Evolutionary conservation across 2,113 vertebrate species (phyloP).

Genomic region (Loxodonta africana): DNA sequence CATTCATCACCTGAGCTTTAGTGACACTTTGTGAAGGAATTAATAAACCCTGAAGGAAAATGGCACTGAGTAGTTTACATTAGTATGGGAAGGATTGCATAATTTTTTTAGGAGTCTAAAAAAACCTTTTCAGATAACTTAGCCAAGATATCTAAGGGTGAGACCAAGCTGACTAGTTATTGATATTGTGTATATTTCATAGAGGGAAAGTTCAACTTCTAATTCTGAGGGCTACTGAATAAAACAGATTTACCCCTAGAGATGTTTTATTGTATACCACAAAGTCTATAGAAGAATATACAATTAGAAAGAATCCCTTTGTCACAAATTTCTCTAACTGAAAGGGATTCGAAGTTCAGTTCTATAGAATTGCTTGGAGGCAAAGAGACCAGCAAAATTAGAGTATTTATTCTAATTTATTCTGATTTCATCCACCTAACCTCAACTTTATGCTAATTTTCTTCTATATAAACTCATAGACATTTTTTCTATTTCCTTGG

Average conservation of each 20-base stretch:
- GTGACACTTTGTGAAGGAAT: neutral
- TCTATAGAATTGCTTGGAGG: slow-evolving; percentile 70
- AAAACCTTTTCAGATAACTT: slow-evolving; percentile 16
- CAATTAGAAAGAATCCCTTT: slow-evolving; percentile 24
- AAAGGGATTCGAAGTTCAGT: slow-evolving; percentile 70
- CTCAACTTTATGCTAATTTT: slow-evolving; percentile 74
- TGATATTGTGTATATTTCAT: neutral
- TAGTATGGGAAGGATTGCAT: neutral
- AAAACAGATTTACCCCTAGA: slow-evolving; percentile 42
- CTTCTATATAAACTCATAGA: slow-evolving; percentile 53
- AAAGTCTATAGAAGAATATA: slow-evolving; percentile 17
- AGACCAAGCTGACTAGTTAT: slow-evolving; percentile 8
- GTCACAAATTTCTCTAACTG: slow-evolving; percentile 9
- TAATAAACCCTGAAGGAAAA: slow-evolving; percentile 24
- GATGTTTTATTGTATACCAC: neutral
- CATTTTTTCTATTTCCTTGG: slow-evolving; percentile 69
- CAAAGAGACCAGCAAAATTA: slow-evolving; percentile 71
- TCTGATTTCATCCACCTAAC: slow-evolving; percentile 60
- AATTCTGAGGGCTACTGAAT: slow-evolving; percentile 20
- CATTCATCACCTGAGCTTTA: neutral
- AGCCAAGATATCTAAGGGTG: slow-evolving; percentile 9
- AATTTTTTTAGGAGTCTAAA: slow-evolving; percentile 5
- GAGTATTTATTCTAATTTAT: slow-evolving; percentile 78
- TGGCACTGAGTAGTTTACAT: neutral
- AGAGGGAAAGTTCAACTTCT: slow-evolving; percentile 25